Conservation (phyloP, 2,797 vertebrate species). For the Pseudocheirus occidentalis region DNA sequence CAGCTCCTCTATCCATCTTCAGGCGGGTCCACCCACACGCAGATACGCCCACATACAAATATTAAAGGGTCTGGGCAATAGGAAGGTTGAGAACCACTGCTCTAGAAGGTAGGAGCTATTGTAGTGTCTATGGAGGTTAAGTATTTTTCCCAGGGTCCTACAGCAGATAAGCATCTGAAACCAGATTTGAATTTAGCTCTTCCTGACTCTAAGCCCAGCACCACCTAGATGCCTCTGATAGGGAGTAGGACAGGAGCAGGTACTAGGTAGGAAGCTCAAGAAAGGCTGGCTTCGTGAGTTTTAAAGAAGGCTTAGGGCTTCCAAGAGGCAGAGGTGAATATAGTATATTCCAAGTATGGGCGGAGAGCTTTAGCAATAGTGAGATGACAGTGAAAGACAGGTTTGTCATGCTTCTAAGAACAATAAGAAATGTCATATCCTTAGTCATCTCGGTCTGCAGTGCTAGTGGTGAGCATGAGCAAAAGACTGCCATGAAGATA, state of each 20-base stretch:
- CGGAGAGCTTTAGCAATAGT: background rate
- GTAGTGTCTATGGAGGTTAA: background rate
- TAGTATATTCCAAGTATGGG: background rate
- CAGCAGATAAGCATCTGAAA: background rate
- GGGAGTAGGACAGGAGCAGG: background rate
- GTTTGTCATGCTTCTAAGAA: background rate
- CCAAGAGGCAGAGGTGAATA: background rate
- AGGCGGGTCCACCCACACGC: no score
- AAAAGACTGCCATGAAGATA: background rate
- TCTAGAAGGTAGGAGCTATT: background rate
- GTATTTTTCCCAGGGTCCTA: background rate
- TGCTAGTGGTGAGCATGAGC: background rate
- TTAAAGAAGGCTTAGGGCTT: background rate
- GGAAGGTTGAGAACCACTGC: no score
- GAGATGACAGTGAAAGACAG: background rate
- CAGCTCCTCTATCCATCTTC: no score
- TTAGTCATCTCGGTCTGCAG: background rate
- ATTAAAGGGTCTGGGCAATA: no score
- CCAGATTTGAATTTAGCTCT: background rate
- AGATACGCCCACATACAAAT: no score
- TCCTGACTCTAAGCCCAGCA: background rate
- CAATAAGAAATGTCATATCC: background rate
- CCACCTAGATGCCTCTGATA: background rate
- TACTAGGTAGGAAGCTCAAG: background rate
- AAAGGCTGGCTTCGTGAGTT: background rate